These are phyloP conservation scores for Drosophila kanapiae DNA, from an alignment of 1,140 invertebrate genomes.

Conservation along the genomic window DNA sequence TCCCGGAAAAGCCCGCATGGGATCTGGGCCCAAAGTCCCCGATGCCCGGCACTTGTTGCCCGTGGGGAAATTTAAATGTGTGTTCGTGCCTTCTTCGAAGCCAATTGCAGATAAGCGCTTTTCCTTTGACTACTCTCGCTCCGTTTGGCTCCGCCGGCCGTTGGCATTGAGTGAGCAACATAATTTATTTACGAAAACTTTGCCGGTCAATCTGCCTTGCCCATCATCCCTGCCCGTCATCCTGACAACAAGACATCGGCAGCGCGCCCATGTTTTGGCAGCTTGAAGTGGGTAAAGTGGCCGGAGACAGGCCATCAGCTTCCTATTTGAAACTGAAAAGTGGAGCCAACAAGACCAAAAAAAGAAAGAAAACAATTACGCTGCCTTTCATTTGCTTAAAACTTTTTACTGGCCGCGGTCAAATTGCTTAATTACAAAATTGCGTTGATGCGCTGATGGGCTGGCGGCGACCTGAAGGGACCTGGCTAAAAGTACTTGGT, in stretches of 20 bases:
- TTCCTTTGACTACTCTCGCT: slow-evolving; percentile 59
- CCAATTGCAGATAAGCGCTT: slow-evolving; percentile 81
- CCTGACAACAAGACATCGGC: slow-evolving; percentile 44
- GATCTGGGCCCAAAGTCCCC: slow-evolving; percentile 1
- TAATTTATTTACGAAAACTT: slow-evolving; percentile 72
- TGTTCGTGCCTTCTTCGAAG: slow-evolving; percentile 66
- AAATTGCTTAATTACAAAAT: slow-evolving; percentile 84
- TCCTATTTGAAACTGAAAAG: slow-evolving; percentile 33
- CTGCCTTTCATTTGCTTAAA: slow-evolving; percentile 78
- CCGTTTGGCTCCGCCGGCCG: slow-evolving; percentile 42
- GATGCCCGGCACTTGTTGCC: slow-evolving; percentile 70
- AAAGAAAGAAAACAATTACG: slow-evolving; percentile 65
- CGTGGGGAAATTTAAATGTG: slow-evolving; percentile 70
- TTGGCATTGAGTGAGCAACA: slow-evolving; percentile 61
- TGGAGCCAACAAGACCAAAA: slow-evolving; percentile 10
- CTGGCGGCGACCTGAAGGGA: slow-evolving; percentile 35
- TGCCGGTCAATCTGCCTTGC: slow-evolving; percentile 42
- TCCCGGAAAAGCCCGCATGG: slow-evolving; percentile 47
- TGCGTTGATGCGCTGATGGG: slow-evolving; percentile 42
- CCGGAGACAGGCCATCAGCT: slow-evolving; percentile 38
- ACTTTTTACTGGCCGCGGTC: slow-evolving; percentile 71
- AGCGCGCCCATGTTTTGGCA: slow-evolving; percentile 35
- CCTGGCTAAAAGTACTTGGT: slow-evolving; percentile 46
- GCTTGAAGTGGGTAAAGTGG: slow-evolving; percentile 67
- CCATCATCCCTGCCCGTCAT: slow-evolving; percentile 37